Conservation (phyloP, 1,140 invertebrate species). For the Paramacrobiotus metropolitanus region DNA sequence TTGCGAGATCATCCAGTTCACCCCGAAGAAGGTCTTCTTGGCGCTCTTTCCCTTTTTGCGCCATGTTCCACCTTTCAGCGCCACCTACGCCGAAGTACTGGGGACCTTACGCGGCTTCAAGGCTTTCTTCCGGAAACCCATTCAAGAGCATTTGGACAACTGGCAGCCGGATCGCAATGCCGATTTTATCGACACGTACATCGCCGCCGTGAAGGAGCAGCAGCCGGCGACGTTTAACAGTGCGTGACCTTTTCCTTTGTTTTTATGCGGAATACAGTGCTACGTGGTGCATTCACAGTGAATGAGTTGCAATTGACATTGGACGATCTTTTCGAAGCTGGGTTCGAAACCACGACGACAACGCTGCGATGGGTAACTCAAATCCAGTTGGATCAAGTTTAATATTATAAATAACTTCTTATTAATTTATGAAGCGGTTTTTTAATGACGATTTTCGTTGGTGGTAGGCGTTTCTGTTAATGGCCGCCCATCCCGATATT, state of each 20-base stretch:
- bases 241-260: too few species aligned
- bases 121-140: too few species aligned
- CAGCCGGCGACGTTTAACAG: background rate
- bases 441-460: too few species aligned
- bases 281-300: background rate
- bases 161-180: background rate
- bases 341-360: background rate
- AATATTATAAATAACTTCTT: too few species aligned
- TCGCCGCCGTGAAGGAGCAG: too few species aligned
- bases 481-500: background rate
- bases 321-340: background rate
- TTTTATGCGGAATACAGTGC: background rate
- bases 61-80: background rate
- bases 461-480: background rate
- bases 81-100: too few species aligned
- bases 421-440: background rate
- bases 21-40: background rate
- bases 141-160: background rate
- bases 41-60: background rate
- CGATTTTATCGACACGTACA: background rate
- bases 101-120: too few species aligned
- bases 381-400: too few species aligned
- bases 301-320: background rate
- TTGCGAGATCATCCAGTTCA: background rate
- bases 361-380: background rate